Evolutionary conservation across 2,113 vertebrate species (phyloP).

Genomic region (Candoia aspera): DNA sequence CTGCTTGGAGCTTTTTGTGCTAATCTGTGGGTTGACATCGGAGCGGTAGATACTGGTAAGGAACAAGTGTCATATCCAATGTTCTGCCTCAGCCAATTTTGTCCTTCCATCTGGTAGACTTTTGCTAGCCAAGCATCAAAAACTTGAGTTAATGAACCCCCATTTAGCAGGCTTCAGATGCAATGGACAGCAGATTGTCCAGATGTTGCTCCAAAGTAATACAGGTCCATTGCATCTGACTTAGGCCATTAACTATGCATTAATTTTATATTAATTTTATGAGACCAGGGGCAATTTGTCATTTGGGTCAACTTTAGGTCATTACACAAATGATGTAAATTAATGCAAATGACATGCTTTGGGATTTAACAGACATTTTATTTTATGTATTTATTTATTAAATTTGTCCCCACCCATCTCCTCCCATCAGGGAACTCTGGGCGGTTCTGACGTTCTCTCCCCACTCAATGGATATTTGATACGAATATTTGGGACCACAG

Average conservation of each 20-base stretch:
- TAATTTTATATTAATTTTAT: neutral
- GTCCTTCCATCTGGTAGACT: neutral
- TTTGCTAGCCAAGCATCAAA: neutral
- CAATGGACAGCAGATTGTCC: neutral
- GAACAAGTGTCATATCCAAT: neutral
- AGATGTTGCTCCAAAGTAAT: neutral
- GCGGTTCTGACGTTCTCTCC: neutral
- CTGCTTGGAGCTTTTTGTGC: conserved; percentile 82
- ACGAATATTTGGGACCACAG: neutral
- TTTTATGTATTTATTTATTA: no score
- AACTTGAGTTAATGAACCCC: neutral
- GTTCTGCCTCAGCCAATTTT: neutral
- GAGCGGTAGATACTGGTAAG: conserved; percentile 76
- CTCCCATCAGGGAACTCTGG: no score
- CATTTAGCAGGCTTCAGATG: neutral
- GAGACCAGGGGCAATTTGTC: neutral
- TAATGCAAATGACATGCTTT: neutral
- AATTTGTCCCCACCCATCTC: no score
- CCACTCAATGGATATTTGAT: no score
- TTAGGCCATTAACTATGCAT: neutral
- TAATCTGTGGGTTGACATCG: conserved; percentile 88
- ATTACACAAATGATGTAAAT: neutral
- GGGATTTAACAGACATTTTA: neutral
- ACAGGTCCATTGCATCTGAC: neutral
- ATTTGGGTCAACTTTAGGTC: neutral